These are phyloP conservation scores for Gorilla gorilla DNA, from an alignment of 2,113 vertebrate genomes.

Conservation along the genomic window DNA sequence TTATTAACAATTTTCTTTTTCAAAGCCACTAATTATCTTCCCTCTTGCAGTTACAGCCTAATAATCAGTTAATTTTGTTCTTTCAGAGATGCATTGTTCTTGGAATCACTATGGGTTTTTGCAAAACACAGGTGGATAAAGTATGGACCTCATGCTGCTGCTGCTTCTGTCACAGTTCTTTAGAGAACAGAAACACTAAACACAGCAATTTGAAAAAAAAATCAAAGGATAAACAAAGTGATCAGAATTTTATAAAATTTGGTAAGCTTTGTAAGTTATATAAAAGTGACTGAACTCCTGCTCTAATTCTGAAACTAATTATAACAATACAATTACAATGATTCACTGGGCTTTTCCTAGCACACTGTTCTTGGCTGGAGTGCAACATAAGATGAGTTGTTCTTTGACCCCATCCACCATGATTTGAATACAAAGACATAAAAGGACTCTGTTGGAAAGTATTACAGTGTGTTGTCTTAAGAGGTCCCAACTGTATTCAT, in stretches of 20 bases:
- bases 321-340: background rate
- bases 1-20: constrained; percentile 35
- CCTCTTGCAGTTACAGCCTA: background rate
- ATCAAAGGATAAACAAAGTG: background rate
- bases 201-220: constrained; percentile 40
- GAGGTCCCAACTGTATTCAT: background rate
- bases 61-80: constrained; percentile 61
- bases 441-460: background rate
- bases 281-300: constrained; percentile 12
- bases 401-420: background rate
- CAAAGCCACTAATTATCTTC: constrained; percentile 56
- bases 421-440: background rate
- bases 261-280: constrained; percentile 15
- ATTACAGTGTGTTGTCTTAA: background rate
- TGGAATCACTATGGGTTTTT: constrained; percentile 45
- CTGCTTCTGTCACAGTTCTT: constrained; percentile 61
- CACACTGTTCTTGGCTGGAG: background rate
- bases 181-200: constrained; percentile 56
- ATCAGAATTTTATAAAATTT: constrained; percentile 43
- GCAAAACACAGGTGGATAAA: constrained; percentile 69
- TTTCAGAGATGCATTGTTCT: constrained; percentile 54
- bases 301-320: constrained; percentile 31
- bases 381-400: background rate
- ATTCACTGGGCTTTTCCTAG: background rate
- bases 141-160: constrained; percentile 68